Evolutionary conservation across 2,113 vertebrate genomes (phyloP), one percentile per base, ranked within the genome.

Genomic region (Notarius lentiginosus): DNA sequence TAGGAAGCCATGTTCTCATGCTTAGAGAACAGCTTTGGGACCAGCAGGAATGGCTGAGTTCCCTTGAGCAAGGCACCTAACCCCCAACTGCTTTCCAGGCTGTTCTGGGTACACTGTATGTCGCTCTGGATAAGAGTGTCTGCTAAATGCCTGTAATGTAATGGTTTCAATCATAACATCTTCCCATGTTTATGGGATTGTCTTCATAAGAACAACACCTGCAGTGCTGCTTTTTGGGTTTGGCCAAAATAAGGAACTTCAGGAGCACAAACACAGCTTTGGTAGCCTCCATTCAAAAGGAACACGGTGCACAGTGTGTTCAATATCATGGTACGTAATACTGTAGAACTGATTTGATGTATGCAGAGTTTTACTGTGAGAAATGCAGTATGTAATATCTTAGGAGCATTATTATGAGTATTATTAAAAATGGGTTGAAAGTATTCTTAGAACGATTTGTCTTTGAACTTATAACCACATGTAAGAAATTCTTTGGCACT

Each of bases 381-480:
- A 73, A 73, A 41, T 73, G 34, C 70, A 73, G 70, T 10, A 10
- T 47, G 7, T 68, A n/a, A n/a, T 65, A 65, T 27, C 2, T 34
- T 66, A 66, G 11, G 6, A 34, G 34, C 7, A 70, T 34, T 34
- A 70, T 17, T 18, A 1, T 41, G 66, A n/a, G 63, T 65, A 65
- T 65, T 27, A 65, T 65, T 65, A 30, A 30, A 30, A 30, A 30
- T 30, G 30, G 30, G 30, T 30, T 30, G 30, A 30, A 30, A n/a
- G 63, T 65, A 65, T 65, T 27, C n/a, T 65, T 65, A 27, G 63
- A n/a, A 65, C 66, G 30, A 70, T 70, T 70, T 73, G 70, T 10
- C 70, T 20, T 73, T 73, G 70, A 73, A 73, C 70, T 73, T 73
- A 73, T 73, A 73, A 47, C 41, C 41, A 47, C 70, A 49, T 47